A percentile compares a stretch with the other conserved stretches of the same genome.
Evolutionary conservation across 2,888 invertebrate genomes (phyloP).

Genomic region (Mimachlamys varia): DNA sequence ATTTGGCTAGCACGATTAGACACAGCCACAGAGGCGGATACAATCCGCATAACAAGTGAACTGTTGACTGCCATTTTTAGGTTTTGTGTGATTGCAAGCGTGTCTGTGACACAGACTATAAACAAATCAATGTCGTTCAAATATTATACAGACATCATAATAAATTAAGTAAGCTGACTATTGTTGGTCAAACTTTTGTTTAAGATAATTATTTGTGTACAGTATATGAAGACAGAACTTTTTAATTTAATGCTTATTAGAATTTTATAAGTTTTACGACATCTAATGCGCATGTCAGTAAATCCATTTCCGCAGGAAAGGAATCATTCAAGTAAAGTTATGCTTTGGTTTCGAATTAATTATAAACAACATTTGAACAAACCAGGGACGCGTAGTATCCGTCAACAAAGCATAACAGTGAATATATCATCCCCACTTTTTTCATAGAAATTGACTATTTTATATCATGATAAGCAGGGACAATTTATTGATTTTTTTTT

Average conservation of each 20-base stretch:
- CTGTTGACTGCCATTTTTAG: conserved; percentile 56
- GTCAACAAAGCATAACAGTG: no score
- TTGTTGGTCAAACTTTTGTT: no score
- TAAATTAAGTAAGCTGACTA: not conserved
- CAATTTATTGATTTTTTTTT: no score
- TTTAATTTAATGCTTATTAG: not conserved
- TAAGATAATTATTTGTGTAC: no score
- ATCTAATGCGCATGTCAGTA: conserved; percentile 24
- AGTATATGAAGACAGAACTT: no score
- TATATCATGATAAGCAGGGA: no score
- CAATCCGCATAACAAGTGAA: conserved; percentile 86
- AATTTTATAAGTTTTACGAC: conserved; percentile 42
- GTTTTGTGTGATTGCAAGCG: not conserved
- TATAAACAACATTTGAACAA: no score
- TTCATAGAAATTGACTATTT: no score
- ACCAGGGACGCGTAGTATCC: no score
- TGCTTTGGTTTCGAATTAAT: not conserved
- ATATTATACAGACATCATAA: not conserved
- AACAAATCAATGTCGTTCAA: conserved; percentile 47
- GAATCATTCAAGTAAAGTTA: not conserved
- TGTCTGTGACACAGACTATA: conserved; percentile 41
- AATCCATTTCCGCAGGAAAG: conserved; percentile 18
- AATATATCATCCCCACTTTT: no score
- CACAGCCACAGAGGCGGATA: conserved; percentile 91
- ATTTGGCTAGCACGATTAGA: conserved; percentile 94